A percentile compares a stretch with the other conserved stretches of the same genome.
Conservation (phyloP, 2,888 invertebrate genomes). For the Sicus ferrugineus region DNA sequence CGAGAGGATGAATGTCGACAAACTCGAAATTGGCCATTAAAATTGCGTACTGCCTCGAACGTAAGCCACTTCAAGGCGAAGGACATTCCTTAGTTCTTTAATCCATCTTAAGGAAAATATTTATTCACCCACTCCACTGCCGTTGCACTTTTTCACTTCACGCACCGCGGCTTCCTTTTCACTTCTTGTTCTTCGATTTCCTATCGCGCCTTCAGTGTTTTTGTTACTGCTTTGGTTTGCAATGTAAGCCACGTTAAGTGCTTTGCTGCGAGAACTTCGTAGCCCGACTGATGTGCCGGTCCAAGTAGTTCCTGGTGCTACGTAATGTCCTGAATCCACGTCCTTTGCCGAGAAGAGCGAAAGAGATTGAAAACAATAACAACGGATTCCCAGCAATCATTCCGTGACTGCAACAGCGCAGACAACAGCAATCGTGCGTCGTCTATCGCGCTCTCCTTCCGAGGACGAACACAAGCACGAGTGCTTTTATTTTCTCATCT, state of each 20-base stretch:
- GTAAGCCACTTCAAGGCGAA: too few species aligned
- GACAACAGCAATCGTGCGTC: neutral
- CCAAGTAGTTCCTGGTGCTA: conserved; percentile 3
- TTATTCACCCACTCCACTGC: neutral
- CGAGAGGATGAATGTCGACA: too few species aligned
- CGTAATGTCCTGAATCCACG: conserved; percentile 21
- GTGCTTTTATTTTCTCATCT: neutral
- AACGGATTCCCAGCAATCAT: too few species aligned
- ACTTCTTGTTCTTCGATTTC: neutral
- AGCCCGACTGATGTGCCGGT: conserved; percentile 19
- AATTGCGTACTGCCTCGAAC: too few species aligned
- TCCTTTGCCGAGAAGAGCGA: neutral
- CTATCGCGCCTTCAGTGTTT: neutral
- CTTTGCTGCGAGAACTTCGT: conserved; percentile 22
- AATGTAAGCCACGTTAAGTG: neutral
- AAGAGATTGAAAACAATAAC: neutral
- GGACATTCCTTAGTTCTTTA: too few species aligned
- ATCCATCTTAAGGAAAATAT: neutral
- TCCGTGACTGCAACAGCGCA: neutral
- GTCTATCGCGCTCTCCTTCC: neutral
- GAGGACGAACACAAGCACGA: neutral
- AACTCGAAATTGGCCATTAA: too few species aligned
- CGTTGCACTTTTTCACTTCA: neutral
- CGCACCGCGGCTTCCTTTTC: too few species aligned
- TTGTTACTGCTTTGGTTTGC: neutral